phyloP scores from a whole-genome alignment of 2,888 invertebrate species.

The Achlya flavicornis region DNA sequence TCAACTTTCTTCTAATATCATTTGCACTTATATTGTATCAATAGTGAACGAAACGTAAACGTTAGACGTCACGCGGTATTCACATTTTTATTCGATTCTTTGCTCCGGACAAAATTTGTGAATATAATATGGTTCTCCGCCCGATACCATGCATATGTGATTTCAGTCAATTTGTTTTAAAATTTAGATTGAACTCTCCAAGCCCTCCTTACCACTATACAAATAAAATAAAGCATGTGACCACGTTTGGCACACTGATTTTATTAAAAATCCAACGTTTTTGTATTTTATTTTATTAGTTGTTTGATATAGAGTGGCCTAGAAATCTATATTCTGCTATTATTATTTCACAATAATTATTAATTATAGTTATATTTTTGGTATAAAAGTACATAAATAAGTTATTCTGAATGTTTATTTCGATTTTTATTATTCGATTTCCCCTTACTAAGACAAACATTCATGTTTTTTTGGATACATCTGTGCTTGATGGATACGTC shows the following conservation, averaged over 20 bases:
- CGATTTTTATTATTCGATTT: no score
- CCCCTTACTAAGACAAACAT: no score
- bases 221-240: conserved; percentile 29
- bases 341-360: no score
- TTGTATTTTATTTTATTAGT: neutral
- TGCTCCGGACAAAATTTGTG: conserved; percentile 55
- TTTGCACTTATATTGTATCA: conserved; percentile 13
- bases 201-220: conserved; percentile 34
- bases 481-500: no score
- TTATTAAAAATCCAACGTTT: neutral
- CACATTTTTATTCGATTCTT: conserved; percentile 39
- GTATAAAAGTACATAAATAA: no score
- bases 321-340: no score
- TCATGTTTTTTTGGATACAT: no score
- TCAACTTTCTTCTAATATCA: neutral
- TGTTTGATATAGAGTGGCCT: neutral
- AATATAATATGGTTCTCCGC: conserved; percentile 57
- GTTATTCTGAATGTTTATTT: no score
- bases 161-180: conserved; percentile 68
- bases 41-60: conserved; percentile 21
- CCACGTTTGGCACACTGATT: neutral
- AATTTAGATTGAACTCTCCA: conserved; percentile 63
- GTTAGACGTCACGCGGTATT: conserved; percentile 28
- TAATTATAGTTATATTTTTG: no score
- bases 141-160: conserved; percentile 55